Evolutionary conservation across 1,140 invertebrate species (phyloP).

Genomic region (Cherax quadricarinatus): DNA sequence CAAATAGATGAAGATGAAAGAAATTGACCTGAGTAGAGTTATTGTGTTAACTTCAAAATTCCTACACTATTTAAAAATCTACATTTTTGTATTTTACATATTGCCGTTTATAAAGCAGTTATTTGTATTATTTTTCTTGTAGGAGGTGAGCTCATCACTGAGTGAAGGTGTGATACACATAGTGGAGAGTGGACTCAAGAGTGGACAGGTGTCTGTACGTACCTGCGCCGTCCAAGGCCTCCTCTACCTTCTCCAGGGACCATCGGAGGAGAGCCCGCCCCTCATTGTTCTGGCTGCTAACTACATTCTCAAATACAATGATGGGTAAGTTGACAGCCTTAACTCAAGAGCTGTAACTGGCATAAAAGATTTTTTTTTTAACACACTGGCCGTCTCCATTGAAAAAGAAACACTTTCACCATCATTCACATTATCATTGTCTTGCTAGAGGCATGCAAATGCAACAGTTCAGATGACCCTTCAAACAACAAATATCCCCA

Average conservation of each 20-base stretch:
- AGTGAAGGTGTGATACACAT: conserved; percentile 82
- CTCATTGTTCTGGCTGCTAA: conserved; percentile 66
- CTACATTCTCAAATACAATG: conserved; percentile 72
- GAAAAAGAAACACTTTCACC: no score
- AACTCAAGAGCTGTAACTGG: no score
- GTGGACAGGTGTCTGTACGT: conserved; percentile 82
- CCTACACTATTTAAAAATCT: not conserved
- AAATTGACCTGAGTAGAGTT: no score
- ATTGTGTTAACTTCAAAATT: no score
- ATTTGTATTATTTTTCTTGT: not conserved
- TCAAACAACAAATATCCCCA: no score
- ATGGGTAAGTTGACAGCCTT: conserved; percentile 60
- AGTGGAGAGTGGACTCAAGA: conserved; percentile 82
- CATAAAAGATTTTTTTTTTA: no score
- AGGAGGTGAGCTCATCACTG: conserved; percentile 66
- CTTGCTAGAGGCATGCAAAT: no score
- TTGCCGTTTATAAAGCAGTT: not conserved
- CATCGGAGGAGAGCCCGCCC: conserved; percentile 74
- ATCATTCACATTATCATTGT: no score
- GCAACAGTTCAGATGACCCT: no score
- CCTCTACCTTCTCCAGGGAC: conserved; percentile 85
- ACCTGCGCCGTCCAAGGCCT: conserved; percentile 85
- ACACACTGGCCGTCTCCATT: no score
- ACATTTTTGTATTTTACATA: not conserved
- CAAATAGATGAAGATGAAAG: not conserved